These are phyloP conservation scores for Calliphora vicina DNA, from an alignment of 1,140 invertebrate species.

Conservation along the genomic window DNA sequence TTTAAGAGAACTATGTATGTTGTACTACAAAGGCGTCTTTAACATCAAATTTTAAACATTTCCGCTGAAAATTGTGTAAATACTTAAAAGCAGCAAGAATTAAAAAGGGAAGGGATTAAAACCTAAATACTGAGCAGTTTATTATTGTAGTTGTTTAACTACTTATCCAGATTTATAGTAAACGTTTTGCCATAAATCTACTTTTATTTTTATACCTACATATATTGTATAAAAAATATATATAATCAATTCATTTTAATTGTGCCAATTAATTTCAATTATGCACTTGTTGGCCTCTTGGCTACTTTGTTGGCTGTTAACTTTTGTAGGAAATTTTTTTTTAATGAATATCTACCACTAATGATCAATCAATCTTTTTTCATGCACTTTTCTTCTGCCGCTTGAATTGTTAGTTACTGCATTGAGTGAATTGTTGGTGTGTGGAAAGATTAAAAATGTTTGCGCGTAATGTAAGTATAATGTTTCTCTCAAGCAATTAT, in stretches of 20 bases:
- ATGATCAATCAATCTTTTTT: not conserved
- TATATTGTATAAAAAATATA: no score
- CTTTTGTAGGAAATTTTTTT: not conserved
- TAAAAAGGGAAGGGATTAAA: not conserved
- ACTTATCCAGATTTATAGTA: not conserved
- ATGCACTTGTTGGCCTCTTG: conserved; percentile 21
- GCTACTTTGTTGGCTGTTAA: not conserved
- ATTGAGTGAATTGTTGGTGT: not conserved
- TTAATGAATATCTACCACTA: not conserved
- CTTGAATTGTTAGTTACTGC: not conserved
- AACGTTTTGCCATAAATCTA: not conserved
- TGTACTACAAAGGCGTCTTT: not conserved
- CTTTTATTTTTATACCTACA: not conserved
- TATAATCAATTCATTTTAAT: conserved; percentile 15
- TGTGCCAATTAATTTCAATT: conserved; percentile 32
- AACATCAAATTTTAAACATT: not conserved
- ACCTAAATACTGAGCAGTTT: not conserved
- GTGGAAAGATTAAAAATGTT: not conserved
- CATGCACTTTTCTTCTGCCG: not conserved
- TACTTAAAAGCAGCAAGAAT: not conserved
- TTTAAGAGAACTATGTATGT: not conserved
- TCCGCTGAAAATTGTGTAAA: not conserved
- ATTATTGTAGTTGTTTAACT: not conserved
- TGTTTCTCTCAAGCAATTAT: no score
- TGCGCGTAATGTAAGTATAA: no score